Evolutionary conservation across 2,113 vertebrate species (phyloP).

Genomic region (Calonectris borealis): DNA sequence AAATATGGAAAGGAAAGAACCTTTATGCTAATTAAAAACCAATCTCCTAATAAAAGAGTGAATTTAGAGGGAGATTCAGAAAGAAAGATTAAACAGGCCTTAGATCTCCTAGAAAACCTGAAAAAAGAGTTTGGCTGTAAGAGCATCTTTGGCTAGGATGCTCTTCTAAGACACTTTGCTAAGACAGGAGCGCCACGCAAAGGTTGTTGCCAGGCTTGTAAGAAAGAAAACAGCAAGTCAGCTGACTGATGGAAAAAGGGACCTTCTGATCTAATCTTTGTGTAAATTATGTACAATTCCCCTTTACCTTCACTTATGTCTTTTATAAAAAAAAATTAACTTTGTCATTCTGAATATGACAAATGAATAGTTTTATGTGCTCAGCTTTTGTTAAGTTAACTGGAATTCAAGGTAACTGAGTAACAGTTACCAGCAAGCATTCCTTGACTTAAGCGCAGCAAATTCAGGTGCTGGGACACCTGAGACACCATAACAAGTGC

Average conservation of each 20-base stretch:
- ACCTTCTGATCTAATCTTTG: background rate
- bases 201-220: background rate
- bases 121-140: background rate
- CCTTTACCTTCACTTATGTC: background rate
- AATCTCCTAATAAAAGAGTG: background rate
- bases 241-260: background rate
- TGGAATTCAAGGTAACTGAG: background rate
- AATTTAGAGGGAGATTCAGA: background rate
- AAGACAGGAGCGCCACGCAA: background rate
- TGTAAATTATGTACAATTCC: background rate
- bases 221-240: background rate
- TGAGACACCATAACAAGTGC: background rate
- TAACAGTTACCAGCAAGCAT: background rate
- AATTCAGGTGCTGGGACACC: background rate
- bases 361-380: background rate
- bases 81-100: background rate
- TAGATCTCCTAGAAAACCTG: background rate
- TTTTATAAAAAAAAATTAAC: background rate
- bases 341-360: background rate
- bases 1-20: background rate
- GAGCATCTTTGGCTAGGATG: background rate
- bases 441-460: background rate
- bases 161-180: background rate
- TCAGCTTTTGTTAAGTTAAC: background rate
- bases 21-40: background rate